A percentile compares a stretch with the other conserved stretches of the same genome.
Evolutionary conservation across 1,140 invertebrate genomes (phyloP).

Genomic region (Panagrolaimus sp.): DNA sequence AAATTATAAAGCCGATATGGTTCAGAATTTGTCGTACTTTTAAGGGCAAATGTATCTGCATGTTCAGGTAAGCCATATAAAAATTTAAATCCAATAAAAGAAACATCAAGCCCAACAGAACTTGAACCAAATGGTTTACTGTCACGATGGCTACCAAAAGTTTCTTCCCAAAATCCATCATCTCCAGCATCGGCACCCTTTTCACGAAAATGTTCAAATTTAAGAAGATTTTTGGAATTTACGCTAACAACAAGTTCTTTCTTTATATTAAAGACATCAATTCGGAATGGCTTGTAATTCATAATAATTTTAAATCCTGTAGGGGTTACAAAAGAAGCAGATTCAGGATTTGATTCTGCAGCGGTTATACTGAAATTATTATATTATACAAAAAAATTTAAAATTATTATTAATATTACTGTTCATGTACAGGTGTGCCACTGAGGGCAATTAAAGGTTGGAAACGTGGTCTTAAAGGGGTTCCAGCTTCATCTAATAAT

Average conservation of each 20-base stretch:
- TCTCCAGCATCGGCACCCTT: constrained; percentile 58
- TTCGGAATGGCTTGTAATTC: constrained; percentile 38
- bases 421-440: constrained; percentile 43
- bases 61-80: constrained; percentile 96
- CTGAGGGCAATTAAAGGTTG: constrained; percentile 45
- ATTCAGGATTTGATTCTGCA: constrained; percentile 22
- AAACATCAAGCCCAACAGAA: constrained; percentile 87
- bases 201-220: constrained; percentile 78
- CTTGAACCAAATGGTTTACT: constrained; percentile 74
- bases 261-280: constrained; percentile 46
- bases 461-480: constrained; percentile 41
- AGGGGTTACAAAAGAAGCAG: constrained; percentile 38
- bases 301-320: constrained; percentile 38
- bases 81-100: constrained; percentile 80
- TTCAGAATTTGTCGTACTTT: constrained; percentile 73
- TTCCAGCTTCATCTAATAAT: constrained; percentile 47
- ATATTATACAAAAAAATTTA: background rate
- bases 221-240: constrained; percentile 80
- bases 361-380: constrained; percentile 23
- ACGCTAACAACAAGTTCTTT: constrained; percentile 72
- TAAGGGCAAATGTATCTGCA: constrained; percentile 79
- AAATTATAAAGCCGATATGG: constrained; percentile 94
- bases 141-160: constrained; percentile 86
- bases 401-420: constrained; percentile 25
- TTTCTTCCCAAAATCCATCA: constrained; percentile 88